phyloP scores from a whole-genome alignment of 2,113 vertebrate genomes.

The Corydoras maculifer region DNA sequence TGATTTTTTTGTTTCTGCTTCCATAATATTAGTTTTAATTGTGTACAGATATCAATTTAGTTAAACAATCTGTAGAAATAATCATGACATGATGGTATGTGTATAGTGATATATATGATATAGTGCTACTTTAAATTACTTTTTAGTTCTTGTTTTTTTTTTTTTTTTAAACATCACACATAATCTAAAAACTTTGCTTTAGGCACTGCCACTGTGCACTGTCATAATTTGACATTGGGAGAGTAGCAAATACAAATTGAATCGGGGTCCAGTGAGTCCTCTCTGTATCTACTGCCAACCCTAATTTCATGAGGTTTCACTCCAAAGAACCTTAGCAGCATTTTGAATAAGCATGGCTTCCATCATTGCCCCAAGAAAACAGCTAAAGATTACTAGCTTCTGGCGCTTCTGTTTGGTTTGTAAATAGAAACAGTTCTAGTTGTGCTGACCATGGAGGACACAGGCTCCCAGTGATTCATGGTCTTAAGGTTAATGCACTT shows the following conservation, averaged over 20 bases:
- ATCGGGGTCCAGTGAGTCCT: background rate
- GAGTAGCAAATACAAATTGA: too few relatives aligned
- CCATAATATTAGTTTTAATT: too few relatives aligned
- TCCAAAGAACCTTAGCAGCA: conserved; percentile 29
- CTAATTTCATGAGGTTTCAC: conserved; percentile 19
- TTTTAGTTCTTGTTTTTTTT: too few relatives aligned
- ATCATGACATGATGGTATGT: too few relatives aligned
- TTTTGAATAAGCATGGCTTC: conserved; percentile 11
- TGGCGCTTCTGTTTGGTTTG: background rate
- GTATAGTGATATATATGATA: too few relatives aligned
- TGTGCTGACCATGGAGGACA: conserved; percentile 15
- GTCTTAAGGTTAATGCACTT: conserved; percentile 24
- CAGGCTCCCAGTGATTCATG: conserved; percentile 5
- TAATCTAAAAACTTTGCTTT: background rate
- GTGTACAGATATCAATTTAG: too few relatives aligned
- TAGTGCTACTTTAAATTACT: too few relatives aligned
- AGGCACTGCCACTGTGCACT: background rate
- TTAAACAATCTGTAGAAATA: too few relatives aligned
- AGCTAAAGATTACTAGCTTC: conserved; percentile 2
- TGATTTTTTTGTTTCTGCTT: too few relatives aligned
- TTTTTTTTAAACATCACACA: background rate
- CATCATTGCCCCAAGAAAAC: conserved; percentile 15
- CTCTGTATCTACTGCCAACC: background rate
- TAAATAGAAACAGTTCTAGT: conserved; percentile 19
- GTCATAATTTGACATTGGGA: background rate